Evolutionary conservation across 2,113 vertebrate genomes (phyloP).

Genomic region (Barnardius zonarius): DNA sequence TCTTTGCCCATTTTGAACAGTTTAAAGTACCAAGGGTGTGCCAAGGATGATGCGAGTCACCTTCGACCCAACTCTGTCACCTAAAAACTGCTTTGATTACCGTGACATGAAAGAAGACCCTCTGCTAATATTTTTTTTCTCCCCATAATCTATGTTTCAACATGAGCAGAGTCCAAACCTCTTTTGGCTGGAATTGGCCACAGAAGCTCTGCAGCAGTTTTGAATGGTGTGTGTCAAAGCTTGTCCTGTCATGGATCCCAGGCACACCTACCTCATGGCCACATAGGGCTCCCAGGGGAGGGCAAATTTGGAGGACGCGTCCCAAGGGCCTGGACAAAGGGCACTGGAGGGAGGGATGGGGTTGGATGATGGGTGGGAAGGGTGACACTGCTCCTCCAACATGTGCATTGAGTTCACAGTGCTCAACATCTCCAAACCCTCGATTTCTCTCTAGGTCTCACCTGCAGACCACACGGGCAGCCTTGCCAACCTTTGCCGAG

Average conservation of each 20-base stretch:
- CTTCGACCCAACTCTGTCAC: not conserved
- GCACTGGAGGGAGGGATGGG: not conserved
- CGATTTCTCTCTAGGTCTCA: not conserved
- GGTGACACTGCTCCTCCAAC: not conserved
- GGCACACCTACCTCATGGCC: fast-evolving
- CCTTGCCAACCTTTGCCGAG: not conserved
- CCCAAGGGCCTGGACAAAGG: not conserved
- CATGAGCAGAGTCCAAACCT: not conserved
- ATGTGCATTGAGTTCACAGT: not conserved
- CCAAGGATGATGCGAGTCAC: not conserved
- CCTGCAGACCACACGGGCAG: not conserved
- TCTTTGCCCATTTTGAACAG: not conserved
- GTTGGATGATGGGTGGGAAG: fast-evolving
- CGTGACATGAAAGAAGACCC: not conserved
- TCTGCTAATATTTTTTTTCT: not conserved
- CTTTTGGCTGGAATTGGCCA: not conserved
- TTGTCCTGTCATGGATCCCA: not conserved
- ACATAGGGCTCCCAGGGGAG: not conserved
- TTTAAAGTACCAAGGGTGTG: not conserved
- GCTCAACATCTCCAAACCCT: not conserved
- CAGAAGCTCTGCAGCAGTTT: not conserved
- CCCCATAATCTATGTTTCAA: not conserved
- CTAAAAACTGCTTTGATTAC: not conserved
- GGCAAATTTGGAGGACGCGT: fast-evolving
- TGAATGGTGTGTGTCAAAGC: not conserved